Evolutionary conservation across 2,888 invertebrate species (phyloP), one percentile per base, ranked within the genome.

Genomic region (Diarsia dahlii): DNA sequence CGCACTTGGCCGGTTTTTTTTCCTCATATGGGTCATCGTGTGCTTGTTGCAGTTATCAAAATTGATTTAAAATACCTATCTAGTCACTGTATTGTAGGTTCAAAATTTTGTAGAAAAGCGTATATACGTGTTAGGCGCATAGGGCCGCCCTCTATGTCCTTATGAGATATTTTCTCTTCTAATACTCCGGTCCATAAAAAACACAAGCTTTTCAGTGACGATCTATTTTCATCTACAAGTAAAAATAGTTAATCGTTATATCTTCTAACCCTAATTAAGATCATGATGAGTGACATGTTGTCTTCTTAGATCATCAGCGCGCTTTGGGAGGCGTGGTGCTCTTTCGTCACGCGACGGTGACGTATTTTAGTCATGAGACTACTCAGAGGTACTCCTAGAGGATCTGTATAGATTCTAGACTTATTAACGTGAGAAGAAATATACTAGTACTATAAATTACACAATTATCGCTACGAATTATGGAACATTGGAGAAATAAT

Each of bases 221-320:
- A 8, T 23, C 23, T 71, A 77, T 65, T 58, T 78, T 65, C 45
- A 50, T 45, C 1, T 13, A 34, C 3, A 45, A 28, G 20, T 58
- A 70, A 80, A 81, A 71, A 80, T 80, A 81, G 28, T 39, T 18
- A 50, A 2, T 50, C 62, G 52, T 62, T 80, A 52, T 12, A 12
- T 8, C 39, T 39, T 56, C 3, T n/a, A 50, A 34, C 28, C 1
- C 13, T 72, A 48, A 78, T 78, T 78, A 78, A 50, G 56, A 52
- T 8, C 20, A 12, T 28, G 65, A 15, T 23, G 80, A 81, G 8
- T 28, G 80, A 81, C n/a, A 45, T 6, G 4, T 23, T 60, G 64
- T 71, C 13, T 78, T 20, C 23, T 62, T 9, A 52, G 46, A 52
- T 62, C 54, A 46, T 8, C 48, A 39, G 39, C 39, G 12, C 56